A percentile compares a stretch with the other conserved stretches of the same genome.
phyloP scores from a whole-genome alignment of 2,888 invertebrate species.

The Eilema depressum region DNA sequence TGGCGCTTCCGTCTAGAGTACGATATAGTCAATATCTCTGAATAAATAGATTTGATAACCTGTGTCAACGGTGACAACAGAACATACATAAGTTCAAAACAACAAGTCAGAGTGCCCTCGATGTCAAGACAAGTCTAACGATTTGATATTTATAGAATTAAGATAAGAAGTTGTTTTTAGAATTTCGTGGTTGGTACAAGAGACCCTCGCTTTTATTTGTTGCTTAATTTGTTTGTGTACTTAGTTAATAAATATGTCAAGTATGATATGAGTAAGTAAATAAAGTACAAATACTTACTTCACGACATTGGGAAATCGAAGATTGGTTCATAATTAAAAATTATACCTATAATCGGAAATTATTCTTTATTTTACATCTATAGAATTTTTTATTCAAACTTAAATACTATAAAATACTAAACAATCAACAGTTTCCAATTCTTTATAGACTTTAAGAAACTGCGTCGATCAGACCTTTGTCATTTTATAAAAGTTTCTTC shows the following conservation, averaged over 20 bases:
- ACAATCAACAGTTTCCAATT: background rate
- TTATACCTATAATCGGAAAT: conserved; percentile 10
- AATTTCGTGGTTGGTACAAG: conserved; percentile 64
- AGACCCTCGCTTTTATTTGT: conserved; percentile 29
- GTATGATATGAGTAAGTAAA: conserved; percentile 31
- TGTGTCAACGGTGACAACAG: conserved; percentile 79
- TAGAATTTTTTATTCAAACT: background rate
- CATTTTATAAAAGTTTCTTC: background rate
- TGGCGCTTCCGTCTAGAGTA: conserved; percentile 77
- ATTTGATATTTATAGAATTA: conserved; percentile 78
- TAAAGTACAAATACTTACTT: conserved; percentile 24
- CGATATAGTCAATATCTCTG: conserved; percentile 62
- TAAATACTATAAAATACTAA: background rate
- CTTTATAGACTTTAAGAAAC: background rate
- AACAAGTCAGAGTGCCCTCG: conserved; percentile 74
- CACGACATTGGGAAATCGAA: background rate
- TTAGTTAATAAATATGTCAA: conserved; percentile 33
- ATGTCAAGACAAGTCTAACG: conserved; percentile 71
- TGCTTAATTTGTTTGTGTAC: conserved; percentile 41
- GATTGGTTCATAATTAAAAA: conserved; percentile 25
- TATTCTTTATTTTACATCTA: conserved; percentile 10
- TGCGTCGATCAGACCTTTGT: background rate
- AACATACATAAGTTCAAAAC: conserved; percentile 81
- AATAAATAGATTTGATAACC: conserved; percentile 83
- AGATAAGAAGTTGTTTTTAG: conserved; percentile 76